These are phyloP conservation scores for Lagopus muta DNA, from an alignment of 2,113 vertebrate genomes.

Conservation along the genomic window DNA sequence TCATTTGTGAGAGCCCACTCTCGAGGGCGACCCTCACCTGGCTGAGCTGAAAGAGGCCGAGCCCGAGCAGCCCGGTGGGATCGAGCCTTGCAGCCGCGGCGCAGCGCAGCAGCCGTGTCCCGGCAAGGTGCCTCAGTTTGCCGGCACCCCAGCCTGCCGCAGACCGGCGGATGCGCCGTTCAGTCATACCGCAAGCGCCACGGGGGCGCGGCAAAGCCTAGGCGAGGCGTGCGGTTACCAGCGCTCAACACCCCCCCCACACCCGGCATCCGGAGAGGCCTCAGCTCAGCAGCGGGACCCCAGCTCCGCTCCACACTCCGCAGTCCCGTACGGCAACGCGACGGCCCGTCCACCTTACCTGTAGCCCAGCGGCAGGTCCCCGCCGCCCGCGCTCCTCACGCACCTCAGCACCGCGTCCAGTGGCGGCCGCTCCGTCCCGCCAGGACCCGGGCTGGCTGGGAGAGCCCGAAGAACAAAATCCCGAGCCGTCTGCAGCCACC, in stretches of 20 bases:
- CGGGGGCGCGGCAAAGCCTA: background rate
- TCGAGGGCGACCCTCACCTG: background rate
- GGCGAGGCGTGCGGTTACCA: background rate
- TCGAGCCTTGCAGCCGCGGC: fast-evolving
- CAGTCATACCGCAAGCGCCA: background rate
- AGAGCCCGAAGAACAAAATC: background rate
- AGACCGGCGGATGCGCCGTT: background rate
- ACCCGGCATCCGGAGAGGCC: background rate
- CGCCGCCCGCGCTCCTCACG: background rate
- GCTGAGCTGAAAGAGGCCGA: too few species aligned
- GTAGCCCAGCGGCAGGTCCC: conserved; percentile 43
- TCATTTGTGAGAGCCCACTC: fast-evolving
- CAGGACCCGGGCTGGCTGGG: background rate
- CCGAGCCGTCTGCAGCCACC: conserved; percentile 19
- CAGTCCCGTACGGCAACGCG: too few species aligned
- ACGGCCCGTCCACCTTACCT: background rate
- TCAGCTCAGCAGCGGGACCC: background rate
- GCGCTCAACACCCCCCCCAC: background rate
- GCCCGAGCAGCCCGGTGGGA: fast-evolving
- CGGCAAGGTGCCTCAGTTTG: background rate
- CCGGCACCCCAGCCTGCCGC: background rate
- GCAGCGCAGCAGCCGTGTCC: background rate
- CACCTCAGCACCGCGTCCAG: conserved; percentile 26
- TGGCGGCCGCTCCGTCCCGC: background rate
- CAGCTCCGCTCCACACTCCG: too few species aligned